Percentiles rank a stretch among this genome's conserved stretches.
Conservation (phyloP, 2,888 invertebrate species). For the Drosophila parthenogenetica region DNA sequence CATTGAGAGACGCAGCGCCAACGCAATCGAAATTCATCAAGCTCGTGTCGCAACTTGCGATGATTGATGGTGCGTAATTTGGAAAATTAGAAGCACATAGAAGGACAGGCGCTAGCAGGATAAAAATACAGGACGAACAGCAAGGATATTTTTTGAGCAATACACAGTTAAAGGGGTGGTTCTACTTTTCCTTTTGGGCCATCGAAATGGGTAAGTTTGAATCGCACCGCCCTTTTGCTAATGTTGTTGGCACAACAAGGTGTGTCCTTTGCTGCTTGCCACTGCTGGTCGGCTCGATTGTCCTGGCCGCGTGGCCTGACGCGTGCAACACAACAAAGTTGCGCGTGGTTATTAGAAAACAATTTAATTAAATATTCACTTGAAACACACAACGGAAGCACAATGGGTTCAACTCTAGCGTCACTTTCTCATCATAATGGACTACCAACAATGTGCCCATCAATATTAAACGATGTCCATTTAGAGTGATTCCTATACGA, state of each 20-base stretch:
- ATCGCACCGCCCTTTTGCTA: constrained; percentile 65
- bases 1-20: constrained; percentile 40
- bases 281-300: constrained; percentile 50
- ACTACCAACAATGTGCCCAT: constrained; percentile 66
- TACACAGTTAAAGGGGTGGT: constrained; percentile 64
- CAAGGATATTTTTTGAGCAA: constrained; percentile 17
- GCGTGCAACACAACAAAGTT: constrained; percentile 67
- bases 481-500: constrained; percentile 53
- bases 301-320: constrained; percentile 62
- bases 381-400: constrained; percentile 60
- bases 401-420: constrained; percentile 30
- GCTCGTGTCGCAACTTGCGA: constrained; percentile 70
- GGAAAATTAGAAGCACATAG: constrained; percentile 78
- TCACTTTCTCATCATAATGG: constrained; percentile 70
- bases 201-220: constrained; percentile 25
- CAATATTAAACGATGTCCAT: constrained; percentile 80
- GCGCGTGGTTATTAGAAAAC: constrained; percentile 83
- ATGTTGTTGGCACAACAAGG: constrained; percentile 83
- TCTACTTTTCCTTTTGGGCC: constrained; percentile 55
- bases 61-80: constrained; percentile 84
- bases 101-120: constrained; percentile 23
- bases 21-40: constrained; percentile 72
- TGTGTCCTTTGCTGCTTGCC: constrained; percentile 60
- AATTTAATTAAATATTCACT: constrained; percentile 84
- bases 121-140: constrained; percentile 13